These are phyloP conservation scores for Dipodomys merriami DNA, from an alignment of 2,113 vertebrate genomes.

Conservation along the genomic window DNA sequence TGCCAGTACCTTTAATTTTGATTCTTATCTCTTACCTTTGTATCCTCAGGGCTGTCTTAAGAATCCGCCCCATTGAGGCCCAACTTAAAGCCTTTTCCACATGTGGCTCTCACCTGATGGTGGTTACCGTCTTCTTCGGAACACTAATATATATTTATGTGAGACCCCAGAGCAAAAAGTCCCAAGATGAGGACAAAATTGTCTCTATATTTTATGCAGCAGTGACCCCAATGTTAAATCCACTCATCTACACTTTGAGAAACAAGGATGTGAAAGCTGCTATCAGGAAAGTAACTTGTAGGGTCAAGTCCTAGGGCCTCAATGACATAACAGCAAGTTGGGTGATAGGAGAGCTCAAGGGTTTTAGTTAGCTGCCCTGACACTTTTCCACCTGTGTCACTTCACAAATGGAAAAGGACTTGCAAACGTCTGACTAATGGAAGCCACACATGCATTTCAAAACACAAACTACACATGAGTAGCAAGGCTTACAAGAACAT, in stretches of 20 bases:
- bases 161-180: constrained; percentile 37
- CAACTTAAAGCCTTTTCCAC: neutral
- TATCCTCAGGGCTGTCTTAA: constrained; percentile 42
- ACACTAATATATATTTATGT: constrained; percentile 69
- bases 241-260: neutral
- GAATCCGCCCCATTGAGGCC: constrained; percentile 9
- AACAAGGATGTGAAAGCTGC: neutral
- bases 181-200: constrained; percentile 54
- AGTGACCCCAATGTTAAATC: constrained; percentile 66
- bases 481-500: neutral
- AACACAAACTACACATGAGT: neutral
- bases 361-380: neutral
- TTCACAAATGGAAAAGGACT: neutral
- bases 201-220: constrained; percentile 66
- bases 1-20: constrained; percentile 49
- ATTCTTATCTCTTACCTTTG: constrained; percentile 58
- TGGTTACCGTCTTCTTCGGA: constrained; percentile 68
- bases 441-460: neutral
- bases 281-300: neutral
- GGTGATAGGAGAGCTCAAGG: neutral
- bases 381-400: neutral
- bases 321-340: neutral
- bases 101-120: constrained; percentile 33
- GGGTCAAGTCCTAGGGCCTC: neutral
- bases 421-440: neutral